Evolutionary conservation across 2,797 vertebrate species (phyloP), one percentile per base, ranked within the genome.

Genomic region (Paratrypauchen microcephalus): DNA sequence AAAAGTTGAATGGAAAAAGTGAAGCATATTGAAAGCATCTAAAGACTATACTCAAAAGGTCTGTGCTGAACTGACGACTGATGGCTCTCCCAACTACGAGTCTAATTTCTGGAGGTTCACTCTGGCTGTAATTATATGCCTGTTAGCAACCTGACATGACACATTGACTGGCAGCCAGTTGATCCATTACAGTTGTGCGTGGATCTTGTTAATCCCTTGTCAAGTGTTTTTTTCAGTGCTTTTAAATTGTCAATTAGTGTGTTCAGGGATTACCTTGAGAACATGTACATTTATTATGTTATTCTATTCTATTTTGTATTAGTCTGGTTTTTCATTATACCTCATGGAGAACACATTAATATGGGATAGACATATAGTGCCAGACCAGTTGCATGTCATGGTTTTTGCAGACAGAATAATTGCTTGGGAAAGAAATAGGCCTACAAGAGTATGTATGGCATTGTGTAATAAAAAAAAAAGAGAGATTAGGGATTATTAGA

Each of bases 131-230:
- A 85, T 81, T 60, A 76, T 65, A 79, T 76, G 66, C 60, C 70
- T 71, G 48, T 82, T 77, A 81, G 62, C 62, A 67, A 65, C 72
- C 71, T 73, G 75, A 80, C 70, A 78, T 70, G 72, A 76, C 76
- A 77, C 60, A 56, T 69, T 55, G 28, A 66, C 65, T 45, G 52
- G 30, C 71, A 70, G 63, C 3, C 26, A 75, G 60, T 74, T 47
- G 69, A 39, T 45, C 13, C 3, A 2, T 69, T 74, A 72, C 55
- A 65, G 50, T 28, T 69, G 75, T 71, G 65, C 55, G 60, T 58
- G 77, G 72, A 65, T 75, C 66, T 59, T 76, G 66, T 80, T 55
- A 55, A 54, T 66, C 65, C 30, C 56, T 73, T 68, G 72, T 59
- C n/a, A 61, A 78, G 72, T 76, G 50, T 28, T 66, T 11, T 11